Base-by-base conservation (phyloP, 2,888 invertebrate genomes). In the Diachrysia chrysitis region DNA sequence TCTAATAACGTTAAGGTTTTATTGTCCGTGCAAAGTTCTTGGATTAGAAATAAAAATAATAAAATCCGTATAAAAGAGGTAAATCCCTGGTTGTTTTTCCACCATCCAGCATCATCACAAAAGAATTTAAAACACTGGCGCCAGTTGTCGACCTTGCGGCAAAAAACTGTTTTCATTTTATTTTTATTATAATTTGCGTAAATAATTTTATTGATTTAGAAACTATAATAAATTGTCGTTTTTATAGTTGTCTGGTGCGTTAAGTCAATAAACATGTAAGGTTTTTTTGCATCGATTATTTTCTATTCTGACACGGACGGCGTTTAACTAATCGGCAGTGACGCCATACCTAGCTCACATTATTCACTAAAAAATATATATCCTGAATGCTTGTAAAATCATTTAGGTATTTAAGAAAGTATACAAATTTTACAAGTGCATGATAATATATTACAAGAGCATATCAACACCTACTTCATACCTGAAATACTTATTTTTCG, bases 121-220 rank as follows among this genome's bases (percentile, higher is more conserved):
- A 86, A 85, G 82, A 87, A 89, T 90, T 84, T 83, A 70, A 82
- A 84, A 60, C 66, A 74, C 74, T 87, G 90, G 90, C 90, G 90
- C 90, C 90, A 87, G 79, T 81, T 79, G 71, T 56, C 84, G 87
- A 87, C 89, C 89, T 89, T 88, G 88, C 76, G 63, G 60, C 73
- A 84, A 85, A 85, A 78, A 84, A 76, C 67, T 76, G 81, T 81
- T 82, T 81, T 81, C 55, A 82, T 82, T 81, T 81, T 84, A 76
- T 83, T 82, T 77, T 77, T 78, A n/a, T n/a, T n/a, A 81, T 80
- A 76, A 82, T 82, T 82, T 76, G 66, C 76, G 78, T 83, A 81
- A 87, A 87, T 84, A 83, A 84, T 83, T 77, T 84, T 83, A 84
- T 84, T 81, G 74, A 79, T 81, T 84, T 82, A 77, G 73, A 85